phyloP scores from a whole-genome alignment of 2,888 invertebrate species.

The Pasiphila rectangulata region DNA sequence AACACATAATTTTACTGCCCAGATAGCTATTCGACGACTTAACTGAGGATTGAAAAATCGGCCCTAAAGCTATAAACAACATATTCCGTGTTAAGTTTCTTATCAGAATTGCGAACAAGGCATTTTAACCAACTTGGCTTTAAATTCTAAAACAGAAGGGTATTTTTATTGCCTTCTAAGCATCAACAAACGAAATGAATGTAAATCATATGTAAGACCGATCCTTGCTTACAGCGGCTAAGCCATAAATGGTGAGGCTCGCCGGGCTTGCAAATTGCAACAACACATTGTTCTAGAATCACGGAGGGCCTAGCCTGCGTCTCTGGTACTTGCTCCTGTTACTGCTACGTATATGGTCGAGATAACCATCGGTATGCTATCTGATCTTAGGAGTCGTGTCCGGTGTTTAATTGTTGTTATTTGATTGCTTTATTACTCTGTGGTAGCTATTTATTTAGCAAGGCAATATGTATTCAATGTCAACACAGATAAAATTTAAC shows the following conservation, averaged over 20 bases:
- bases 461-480: not conserved
- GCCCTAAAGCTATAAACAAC: too few relatives aligned
- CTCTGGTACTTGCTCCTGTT: conserved; percentile 33
- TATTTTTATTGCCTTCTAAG: conserved; percentile 5
- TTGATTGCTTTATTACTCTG: conserved; percentile 32
- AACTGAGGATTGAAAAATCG: too few relatives aligned
- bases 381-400: conserved; percentile 24
- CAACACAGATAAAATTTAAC: not conserved
- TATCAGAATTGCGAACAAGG: too few relatives aligned
- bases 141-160: not conserved
- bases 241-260: conserved; percentile 61
- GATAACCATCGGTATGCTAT: conserved; percentile 42
- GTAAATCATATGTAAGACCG: conserved; percentile 34
- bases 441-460: conserved; percentile 3
- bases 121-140: not conserved
- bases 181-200: conserved; percentile 26
- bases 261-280: conserved; percentile 75
- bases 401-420: conserved; percentile 30
- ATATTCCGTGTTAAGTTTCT: too few relatives aligned
- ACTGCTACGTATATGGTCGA: conserved; percentile 43
- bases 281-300: conserved; percentile 67
- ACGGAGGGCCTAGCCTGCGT: conserved; percentile 7
- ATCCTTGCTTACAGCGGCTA: conserved; percentile 34
- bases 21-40: too few relatives aligned
- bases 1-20: too few relatives aligned